Evolutionary conservation across 2,888 invertebrate species (phyloP), one percentile per base, ranked within the genome.

Genomic region (Petrolisthes manimaculis): DNA sequence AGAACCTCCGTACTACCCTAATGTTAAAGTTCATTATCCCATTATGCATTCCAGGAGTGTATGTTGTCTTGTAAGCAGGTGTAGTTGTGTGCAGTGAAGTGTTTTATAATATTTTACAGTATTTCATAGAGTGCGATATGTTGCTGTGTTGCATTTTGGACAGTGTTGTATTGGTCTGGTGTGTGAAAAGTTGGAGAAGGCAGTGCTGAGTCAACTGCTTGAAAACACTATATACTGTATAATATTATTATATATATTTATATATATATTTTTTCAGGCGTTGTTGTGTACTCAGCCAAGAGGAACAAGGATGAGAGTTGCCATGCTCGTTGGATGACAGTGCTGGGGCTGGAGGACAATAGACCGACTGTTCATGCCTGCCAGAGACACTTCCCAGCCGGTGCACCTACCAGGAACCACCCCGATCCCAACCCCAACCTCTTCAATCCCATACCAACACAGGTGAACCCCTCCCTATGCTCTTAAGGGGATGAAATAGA

Each of bases 321-420:
- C 5, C 79, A 88, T 18, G 53, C 55, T 12, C 79, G 86, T 9
- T 90, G 90, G 90, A 24, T 82, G 37, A 56, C 67, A 8, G 83
- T 88, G n/a, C 24, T 90, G 54, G 86, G 83, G 8, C 55, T 88
- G 9, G 79, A 84, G 54, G 88, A 86, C 54, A 83, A 67, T 5
- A 81, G 86, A n/a, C 80, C 67, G 37, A 77, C 86, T 14, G 87
- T 90, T 12, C 86, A 90, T 88, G 90, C 90, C 9, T 90, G 90
- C 80, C 90, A 90, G 80, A 67, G 90, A 54, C 90, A 90, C 71
- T 90, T 90, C 53, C 90, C 90, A 61, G 90, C 90, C 1, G 90
- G 90, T 51, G 90, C 90, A 79, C 90, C 90, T 54, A 90, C 90
- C 54, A 83, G 84, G n/a, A 90, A 90, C 78, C 80, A 90, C 78